Percentiles rank a stretch among this genome's conserved stretches.
Conservation (phyloP, 2,113 vertebrate genomes). For the Pangasianodon gigas region DNA sequence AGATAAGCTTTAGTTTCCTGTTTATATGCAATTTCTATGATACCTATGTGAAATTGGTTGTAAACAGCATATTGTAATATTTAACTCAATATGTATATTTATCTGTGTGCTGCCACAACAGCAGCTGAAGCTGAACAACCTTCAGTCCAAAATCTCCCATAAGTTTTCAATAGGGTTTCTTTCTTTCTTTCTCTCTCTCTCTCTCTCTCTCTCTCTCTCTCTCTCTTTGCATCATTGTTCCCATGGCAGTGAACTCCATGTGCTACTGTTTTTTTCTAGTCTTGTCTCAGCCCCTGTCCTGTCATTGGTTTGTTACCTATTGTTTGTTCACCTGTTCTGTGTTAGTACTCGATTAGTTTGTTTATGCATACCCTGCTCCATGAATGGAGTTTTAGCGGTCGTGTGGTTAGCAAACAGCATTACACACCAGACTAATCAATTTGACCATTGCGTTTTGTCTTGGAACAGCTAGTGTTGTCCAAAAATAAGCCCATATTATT, state of each 20-base stretch:
- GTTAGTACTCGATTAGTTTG: neutral
- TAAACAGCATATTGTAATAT: neutral
- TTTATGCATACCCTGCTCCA: neutral
- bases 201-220: neutral
- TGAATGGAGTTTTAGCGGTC: neutral
- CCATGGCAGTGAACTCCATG: neutral
- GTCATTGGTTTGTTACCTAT: neutral
- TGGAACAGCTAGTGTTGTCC: neutral
- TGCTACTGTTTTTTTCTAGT: neutral
- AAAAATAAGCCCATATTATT: neutral
- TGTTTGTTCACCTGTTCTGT: neutral
- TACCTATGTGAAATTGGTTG: neutral
- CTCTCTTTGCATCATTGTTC: neutral
- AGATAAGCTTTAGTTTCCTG: neutral
- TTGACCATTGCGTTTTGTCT: neutral
- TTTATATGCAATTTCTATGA: neutral
- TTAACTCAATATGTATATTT: neutral
- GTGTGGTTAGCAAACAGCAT: neutral
- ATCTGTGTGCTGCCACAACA: neutral
- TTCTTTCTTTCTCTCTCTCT: neutral
- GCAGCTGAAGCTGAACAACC: neutral
- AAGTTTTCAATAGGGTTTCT: no score
- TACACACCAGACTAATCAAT: neutral
- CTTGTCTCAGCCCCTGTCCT: neutral
- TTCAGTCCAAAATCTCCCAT: neutral